phyloP scores from a whole-genome alignment of 2,797 vertebrate species.

The Diceros bicornis region DNA sequence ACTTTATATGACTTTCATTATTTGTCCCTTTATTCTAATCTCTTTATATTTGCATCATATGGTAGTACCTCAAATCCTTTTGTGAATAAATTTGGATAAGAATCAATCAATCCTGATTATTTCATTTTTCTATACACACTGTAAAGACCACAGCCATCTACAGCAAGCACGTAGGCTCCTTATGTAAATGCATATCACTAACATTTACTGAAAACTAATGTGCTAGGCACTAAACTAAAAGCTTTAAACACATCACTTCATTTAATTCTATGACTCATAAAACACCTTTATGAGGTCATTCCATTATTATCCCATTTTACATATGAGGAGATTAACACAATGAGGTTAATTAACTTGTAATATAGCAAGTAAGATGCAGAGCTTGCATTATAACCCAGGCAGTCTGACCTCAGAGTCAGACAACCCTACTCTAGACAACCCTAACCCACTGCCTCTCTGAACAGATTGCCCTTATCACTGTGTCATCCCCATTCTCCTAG shows the following conservation, averaged over 20 bases:
- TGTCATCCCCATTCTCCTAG: background rate
- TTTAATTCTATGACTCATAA: background rate
- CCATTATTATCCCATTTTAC: background rate
- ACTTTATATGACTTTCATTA: background rate
- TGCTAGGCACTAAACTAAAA: background rate
- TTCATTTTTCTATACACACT: background rate
- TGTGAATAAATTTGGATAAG: slow-evolving; percentile 9
- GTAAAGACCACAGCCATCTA: background rate
- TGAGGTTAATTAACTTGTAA: background rate
- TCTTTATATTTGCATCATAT: slow-evolving; percentile 12
- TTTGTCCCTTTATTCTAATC: background rate
- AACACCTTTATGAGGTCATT: background rate
- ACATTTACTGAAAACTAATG: slow-evolving; percentile 13
- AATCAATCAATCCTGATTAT: background rate
- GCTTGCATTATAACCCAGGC: background rate
- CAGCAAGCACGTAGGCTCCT: background rate
- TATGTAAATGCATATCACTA: background rate
- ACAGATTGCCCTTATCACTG: no score
- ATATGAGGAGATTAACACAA: background rate
- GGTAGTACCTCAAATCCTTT: background rate
- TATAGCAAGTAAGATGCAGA: background rate
- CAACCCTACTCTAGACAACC: background rate
- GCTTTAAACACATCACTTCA: background rate
- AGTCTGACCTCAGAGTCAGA: background rate
- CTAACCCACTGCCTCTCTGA: background rate